phyloP scores from a whole-genome alignment of 2,888 invertebrate species.

The Napeogenes inachia region DNA sequence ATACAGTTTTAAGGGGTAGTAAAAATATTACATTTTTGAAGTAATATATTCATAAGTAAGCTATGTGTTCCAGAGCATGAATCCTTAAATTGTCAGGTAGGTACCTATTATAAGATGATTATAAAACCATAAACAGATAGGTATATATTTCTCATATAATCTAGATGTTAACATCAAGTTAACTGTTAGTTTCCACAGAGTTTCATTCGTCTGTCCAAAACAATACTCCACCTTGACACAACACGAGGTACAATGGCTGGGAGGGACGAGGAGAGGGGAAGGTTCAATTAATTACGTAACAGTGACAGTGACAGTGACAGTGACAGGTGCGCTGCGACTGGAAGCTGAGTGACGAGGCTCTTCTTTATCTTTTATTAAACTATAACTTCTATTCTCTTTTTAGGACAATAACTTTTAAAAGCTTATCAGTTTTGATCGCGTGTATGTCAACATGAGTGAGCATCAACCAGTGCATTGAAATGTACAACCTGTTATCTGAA shows the following conservation, averaged over 20 bases:
- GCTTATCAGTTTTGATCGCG: too few relatives aligned
- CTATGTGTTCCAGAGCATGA: too few relatives aligned
- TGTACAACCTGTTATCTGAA: too few relatives aligned
- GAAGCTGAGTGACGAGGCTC: slow-evolving; percentile 57
- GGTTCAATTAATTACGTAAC: slow-evolving; percentile 64
- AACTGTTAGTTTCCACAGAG: slow-evolving; percentile 16
- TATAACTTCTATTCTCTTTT: slow-evolving; percentile 5
- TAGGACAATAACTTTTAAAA: too few relatives aligned
- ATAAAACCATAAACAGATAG: too few relatives aligned
- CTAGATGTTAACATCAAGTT: slow-evolving; percentile 1
- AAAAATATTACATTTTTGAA: too few relatives aligned
- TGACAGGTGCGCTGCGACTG: slow-evolving; percentile 75
- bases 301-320: slow-evolving; percentile 46
- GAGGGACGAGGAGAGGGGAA: slow-evolving; percentile 36
- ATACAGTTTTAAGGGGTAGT: too few relatives aligned
- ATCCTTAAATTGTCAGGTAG: too few relatives aligned
- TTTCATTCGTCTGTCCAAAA: slow-evolving; percentile 42
- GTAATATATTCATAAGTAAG: too few relatives aligned
- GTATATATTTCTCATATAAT: background rate
- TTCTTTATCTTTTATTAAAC: slow-evolving; percentile 45
- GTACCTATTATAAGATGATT: too few relatives aligned
- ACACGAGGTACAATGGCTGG: slow-evolving; percentile 43
- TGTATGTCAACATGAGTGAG: too few relatives aligned
- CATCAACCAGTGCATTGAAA: too few relatives aligned
- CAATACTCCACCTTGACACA: slow-evolving; percentile 72